Conservation (phyloP, 2,113 vertebrate species). For the Embiotoca jacksoni region DNA sequence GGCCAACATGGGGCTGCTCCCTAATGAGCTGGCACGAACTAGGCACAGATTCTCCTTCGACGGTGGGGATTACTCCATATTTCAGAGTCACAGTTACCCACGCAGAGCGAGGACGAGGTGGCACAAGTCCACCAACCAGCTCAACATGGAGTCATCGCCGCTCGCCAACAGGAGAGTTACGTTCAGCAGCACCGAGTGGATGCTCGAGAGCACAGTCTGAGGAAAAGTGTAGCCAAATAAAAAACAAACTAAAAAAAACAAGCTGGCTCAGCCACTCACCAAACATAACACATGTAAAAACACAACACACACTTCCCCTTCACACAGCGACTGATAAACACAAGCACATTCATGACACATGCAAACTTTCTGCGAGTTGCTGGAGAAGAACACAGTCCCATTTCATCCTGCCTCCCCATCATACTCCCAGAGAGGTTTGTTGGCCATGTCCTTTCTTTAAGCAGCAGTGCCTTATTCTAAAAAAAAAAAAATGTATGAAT, state of each 20-base stretch:
- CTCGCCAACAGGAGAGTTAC: conserved; percentile 88
- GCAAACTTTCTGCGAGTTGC: conserved; percentile 72
- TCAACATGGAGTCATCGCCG: conserved; percentile 86
- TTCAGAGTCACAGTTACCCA: conserved; percentile 97
- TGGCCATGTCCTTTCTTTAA: conserved; percentile 79
- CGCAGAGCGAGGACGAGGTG: conserved; percentile 92
- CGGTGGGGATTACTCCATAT: conserved; percentile 93
- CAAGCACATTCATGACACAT: conserved; percentile 67
- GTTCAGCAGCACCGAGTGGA: conserved; percentile 97
- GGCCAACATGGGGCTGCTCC: conserved; percentile 80
- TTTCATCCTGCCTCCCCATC: conserved; percentile 73
- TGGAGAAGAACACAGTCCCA: conserved; percentile 70
- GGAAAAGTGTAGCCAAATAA: conserved; percentile 36
- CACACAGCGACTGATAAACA: conserved; percentile 54
- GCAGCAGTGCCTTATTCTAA: conserved; percentile 88
- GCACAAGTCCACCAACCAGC: conserved; percentile 92
- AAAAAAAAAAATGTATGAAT: conserved; percentile 74
- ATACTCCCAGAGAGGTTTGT: conserved; percentile 74
- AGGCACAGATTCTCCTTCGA: conserved; percentile 94
- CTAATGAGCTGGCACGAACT: conserved; percentile 89
- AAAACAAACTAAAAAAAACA: no score
- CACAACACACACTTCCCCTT: conserved; percentile 49
- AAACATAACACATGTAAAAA: conserved; percentile 55
- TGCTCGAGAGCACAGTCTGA: conserved; percentile 97
- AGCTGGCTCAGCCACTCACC: conserved; percentile 22